Percentiles rank a stretch among this genome's conserved stretches.
These are phyloP conservation scores for Triplophysa yarkandensis DNA, from an alignment of 2,797 vertebrate species.

Conservation along the genomic window DNA sequence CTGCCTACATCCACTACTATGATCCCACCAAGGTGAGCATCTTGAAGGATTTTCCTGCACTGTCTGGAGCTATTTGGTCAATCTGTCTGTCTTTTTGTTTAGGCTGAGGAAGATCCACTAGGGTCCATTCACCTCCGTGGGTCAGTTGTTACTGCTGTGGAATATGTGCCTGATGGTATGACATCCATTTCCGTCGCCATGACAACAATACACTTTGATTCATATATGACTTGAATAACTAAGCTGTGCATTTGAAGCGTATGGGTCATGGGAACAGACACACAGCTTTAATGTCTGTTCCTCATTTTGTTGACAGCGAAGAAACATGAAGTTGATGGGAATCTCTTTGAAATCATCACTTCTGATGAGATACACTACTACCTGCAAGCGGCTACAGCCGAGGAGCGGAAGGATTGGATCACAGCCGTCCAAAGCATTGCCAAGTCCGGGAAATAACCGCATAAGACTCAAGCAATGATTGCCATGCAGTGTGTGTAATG, in stretches of 20 bases:
- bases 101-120: constrained; percentile 86
- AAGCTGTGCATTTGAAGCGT: no score
- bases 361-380: constrained; percentile 89
- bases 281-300: constrained; percentile 7
- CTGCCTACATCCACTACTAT: constrained; percentile 93
- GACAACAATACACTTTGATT: neutral
- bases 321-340: constrained; percentile 82
- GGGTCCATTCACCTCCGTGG: constrained; percentile 91
- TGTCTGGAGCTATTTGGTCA: neutral
- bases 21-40: constrained; percentile 87
- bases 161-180: constrained; percentile 88
- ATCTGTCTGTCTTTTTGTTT: neutral
- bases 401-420: constrained; percentile 95
- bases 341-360: constrained; percentile 98
- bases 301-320: constrained; percentile 74
- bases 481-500: neutral
- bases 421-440: constrained; percentile 86
- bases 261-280: no score
- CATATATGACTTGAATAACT: neutral
- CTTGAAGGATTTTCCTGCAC: neutral
- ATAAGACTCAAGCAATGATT: neutral
- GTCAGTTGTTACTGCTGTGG: constrained; percentile 90
- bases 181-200: neutral
- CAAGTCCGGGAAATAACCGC: constrained; percentile 86
- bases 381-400: constrained; percentile 84